Evolutionary conservation across 2,113 vertebrate genomes (phyloP).

Genomic region (Dipodomys ordii): DNA sequence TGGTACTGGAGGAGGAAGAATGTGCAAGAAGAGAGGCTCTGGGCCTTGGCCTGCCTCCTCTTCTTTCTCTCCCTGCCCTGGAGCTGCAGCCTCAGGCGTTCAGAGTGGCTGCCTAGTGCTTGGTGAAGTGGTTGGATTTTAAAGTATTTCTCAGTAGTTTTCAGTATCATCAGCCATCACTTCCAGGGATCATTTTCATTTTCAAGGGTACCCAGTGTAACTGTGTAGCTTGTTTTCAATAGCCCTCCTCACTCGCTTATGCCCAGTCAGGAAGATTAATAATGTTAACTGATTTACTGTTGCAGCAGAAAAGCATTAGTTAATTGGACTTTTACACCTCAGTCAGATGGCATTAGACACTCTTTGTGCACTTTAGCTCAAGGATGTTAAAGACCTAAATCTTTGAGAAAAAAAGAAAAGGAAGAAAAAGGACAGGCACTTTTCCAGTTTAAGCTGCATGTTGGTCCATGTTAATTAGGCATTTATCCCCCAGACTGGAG

Average conservation of each 20-base stretch:
- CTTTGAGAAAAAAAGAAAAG: background rate
- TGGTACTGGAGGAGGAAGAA: background rate
- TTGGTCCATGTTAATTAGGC: conserved; percentile 68
- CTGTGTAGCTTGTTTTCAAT: conserved; percentile 37
- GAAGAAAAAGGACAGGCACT: conserved; percentile 66
- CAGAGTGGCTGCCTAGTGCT: conserved; percentile 1
- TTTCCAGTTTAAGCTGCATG: conserved; percentile 64
- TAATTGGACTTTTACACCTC: conserved; percentile 68
- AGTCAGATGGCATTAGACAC: conserved; percentile 52
- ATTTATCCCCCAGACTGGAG: conserved; percentile 40
- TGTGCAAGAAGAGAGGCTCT: background rate
- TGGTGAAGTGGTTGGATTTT: conserved; percentile 18
- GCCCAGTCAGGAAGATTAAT: conserved; percentile 50
- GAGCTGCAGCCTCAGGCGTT: background rate
- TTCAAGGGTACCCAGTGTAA: conserved; percentile 55
- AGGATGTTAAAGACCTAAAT: conserved; percentile 54
- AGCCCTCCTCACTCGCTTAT: conserved; percentile 21
- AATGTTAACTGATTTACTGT: conserved; percentile 66
- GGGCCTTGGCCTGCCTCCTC: conserved; percentile 44
- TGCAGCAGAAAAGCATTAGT: conserved; percentile 52
- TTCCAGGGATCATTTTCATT: conserved; percentile 48
- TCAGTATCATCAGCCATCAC: conserved; percentile 53
- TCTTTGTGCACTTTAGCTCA: conserved; percentile 59
- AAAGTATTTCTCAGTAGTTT: conserved; percentile 34
- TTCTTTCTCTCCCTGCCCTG: conserved; percentile 56